A percentile compares a stretch with the other conserved stretches of the same genome.
phyloP scores from a whole-genome alignment of 2,888 invertebrate species.

The Craniophora ligustri region DNA sequence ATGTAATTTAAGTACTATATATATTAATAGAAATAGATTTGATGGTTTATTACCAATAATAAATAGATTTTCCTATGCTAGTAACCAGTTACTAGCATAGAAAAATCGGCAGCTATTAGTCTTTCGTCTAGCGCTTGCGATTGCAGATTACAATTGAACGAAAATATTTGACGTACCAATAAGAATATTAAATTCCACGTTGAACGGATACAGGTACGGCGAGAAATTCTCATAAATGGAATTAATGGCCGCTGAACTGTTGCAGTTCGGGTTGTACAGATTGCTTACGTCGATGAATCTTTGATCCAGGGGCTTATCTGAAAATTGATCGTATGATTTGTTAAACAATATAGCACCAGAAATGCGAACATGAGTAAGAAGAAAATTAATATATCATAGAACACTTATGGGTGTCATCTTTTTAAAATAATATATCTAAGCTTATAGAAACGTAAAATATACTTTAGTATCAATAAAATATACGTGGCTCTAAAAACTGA shows the following conservation, averaged over 20 bases:
- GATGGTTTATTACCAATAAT: too few species aligned
- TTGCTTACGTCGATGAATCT: slow-evolving; percentile 74
- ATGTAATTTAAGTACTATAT: too few species aligned
- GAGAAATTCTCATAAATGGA: slow-evolving; percentile 89
- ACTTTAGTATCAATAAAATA: too few species aligned
- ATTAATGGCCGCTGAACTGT: slow-evolving; percentile 79
- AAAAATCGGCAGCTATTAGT: not conserved
- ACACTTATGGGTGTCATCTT: too few species aligned
- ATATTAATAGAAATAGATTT: too few species aligned
- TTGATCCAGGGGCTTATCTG: slow-evolving; percentile 19
- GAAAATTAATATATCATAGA: too few species aligned
- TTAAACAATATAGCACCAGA: not conserved
- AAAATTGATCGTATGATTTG: slow-evolving; percentile 8
- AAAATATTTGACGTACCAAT: slow-evolving; percentile 84
- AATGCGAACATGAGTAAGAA: too few species aligned
- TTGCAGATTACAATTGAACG: slow-evolving; percentile 9
- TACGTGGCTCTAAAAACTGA: too few species aligned
- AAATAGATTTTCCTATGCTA: not conserved
- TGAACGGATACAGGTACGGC: slow-evolving; percentile 94
- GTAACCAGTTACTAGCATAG: not conserved
- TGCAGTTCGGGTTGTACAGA: slow-evolving; percentile 80
- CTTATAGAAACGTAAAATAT: too few species aligned
- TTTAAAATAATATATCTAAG: too few species aligned
- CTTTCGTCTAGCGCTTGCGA: not conserved
- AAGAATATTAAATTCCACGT: slow-evolving; percentile 93